phyloP scores from a whole-genome alignment of 2,888 invertebrate genomes.

The Tetheella fluctuosa region DNA sequence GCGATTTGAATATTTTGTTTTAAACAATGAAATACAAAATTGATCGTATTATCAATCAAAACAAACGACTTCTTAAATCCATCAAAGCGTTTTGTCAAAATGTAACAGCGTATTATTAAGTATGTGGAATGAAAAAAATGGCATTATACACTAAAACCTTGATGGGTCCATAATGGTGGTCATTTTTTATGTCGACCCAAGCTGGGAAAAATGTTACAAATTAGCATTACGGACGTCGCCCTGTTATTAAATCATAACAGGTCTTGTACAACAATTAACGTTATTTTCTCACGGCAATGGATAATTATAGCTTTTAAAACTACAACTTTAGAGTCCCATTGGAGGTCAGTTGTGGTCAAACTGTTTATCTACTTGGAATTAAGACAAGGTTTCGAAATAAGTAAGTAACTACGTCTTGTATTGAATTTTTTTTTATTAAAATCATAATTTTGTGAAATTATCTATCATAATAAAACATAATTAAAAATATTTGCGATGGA shows the following conservation, averaged over 20 bases:
- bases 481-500: no score
- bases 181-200: slow-evolving; percentile 51
- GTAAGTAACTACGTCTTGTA: not conserved
- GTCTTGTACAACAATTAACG: slow-evolving; percentile 58
- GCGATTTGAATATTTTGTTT: not conserved
- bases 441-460: no score
- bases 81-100: slow-evolving; percentile 61
- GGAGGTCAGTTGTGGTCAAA: slow-evolving; percentile 22
- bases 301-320: slow-evolving; percentile 49
- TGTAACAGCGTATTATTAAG: slow-evolving; percentile 58
- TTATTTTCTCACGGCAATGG: slow-evolving; percentile 57
- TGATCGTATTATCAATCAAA: slow-evolving; percentile 18
- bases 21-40: not conserved
- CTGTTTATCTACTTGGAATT: slow-evolving; percentile 9
- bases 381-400: not conserved
- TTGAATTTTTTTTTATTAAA: no score
- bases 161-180: slow-evolving; percentile 57
- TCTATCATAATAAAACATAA: no score
- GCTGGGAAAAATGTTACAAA: slow-evolving; percentile 50
- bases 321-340: slow-evolving; percentile 19
- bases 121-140: slow-evolving; percentile 42
- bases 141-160: slow-evolving; percentile 49
- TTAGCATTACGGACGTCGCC: slow-evolving; percentile 63
- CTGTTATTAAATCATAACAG: slow-evolving; percentile 72
- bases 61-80: slow-evolving; percentile 51